phyloP scores from a whole-genome alignment of 1,140 invertebrate species.

The Drosophila lini region DNA sequence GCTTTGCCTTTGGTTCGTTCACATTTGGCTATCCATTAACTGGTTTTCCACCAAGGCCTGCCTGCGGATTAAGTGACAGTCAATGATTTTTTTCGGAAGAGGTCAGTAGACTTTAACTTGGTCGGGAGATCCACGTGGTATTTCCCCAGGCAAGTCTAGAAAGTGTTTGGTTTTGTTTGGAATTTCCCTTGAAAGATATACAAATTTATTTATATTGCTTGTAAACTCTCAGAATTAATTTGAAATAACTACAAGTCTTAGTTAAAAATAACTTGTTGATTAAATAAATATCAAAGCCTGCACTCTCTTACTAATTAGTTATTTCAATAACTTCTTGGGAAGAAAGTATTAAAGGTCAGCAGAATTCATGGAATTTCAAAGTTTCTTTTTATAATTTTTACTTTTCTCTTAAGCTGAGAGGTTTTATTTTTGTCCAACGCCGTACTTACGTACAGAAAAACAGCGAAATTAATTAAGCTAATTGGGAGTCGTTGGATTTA shows the following conservation, averaged over 20 bases:
- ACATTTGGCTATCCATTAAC: slow-evolving; percentile 12
- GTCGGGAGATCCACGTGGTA: neutral
- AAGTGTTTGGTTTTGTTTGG: neutral
- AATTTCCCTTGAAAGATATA: neutral
- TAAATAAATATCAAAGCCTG: neutral
- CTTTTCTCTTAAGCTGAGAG: neutral
- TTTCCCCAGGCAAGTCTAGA: neutral
- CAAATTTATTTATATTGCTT: neutral
- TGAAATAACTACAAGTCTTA: neutral
- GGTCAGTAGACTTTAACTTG: slow-evolving; percentile 8
- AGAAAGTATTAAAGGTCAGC: slow-evolving; percentile 8
- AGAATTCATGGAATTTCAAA: neutral
- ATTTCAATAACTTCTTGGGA: neutral
- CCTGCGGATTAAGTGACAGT: slow-evolving; percentile 7
- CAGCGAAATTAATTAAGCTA: slow-evolving; percentile 39
- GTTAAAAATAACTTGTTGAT: slow-evolving; percentile 1
- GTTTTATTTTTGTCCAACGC: neutral
- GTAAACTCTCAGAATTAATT: neutral
- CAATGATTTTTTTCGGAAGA: neutral
- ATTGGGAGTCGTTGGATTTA: slow-evolving; percentile 29
- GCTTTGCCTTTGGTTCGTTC: slow-evolving; percentile 11
- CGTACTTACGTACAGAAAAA: slow-evolving; percentile 2
- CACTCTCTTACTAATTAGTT: neutral
- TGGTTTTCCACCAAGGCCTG: slow-evolving; percentile 4
- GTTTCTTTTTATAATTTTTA: neutral